Conservation (phyloP, 1,140 invertebrate species). For the Drosophila micromelanica region DNA sequence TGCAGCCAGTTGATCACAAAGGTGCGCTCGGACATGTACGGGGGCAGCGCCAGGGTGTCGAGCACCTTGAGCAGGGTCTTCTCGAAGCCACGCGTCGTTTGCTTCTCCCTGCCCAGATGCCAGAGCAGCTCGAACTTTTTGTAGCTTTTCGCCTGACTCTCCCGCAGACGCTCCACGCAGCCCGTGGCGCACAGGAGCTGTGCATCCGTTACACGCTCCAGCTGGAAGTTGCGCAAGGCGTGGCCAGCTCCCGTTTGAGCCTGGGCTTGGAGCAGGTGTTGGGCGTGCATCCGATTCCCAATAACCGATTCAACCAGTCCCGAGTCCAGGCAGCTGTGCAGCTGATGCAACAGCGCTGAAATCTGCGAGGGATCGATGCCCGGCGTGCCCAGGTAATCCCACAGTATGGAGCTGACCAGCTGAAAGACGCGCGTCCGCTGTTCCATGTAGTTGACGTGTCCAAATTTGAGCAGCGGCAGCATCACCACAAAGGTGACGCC, state of each 20-base stretch:
- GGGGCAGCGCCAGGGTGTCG: conserved; percentile 72
- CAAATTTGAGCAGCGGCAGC: conserved; percentile 88
- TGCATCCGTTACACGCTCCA: conserved; percentile 70
- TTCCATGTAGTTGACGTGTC: conserved; percentile 88
- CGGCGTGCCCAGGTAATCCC: conserved; percentile 73
- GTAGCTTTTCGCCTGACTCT: conserved; percentile 87
- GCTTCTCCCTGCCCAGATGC: conserved; percentile 90
- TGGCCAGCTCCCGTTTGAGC: conserved; percentile 17
- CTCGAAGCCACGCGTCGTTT: conserved; percentile 84
- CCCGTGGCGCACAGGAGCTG: conserved; percentile 71
- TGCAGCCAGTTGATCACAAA: conserved; percentile 85
- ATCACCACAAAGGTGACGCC: conserved; percentile 89
- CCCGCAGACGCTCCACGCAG: conserved; percentile 64
- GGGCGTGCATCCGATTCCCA: conserved; percentile 78
- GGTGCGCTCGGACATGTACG: conserved; percentile 81
- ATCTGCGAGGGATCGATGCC: conserved; percentile 71
- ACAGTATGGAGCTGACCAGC: conserved; percentile 84
- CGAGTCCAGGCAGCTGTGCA: conserved; percentile 82
- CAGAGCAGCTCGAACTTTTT: conserved; percentile 91
- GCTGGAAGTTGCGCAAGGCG: conserved; percentile 54
- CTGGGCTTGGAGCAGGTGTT: conserved; percentile 66
- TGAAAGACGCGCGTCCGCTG: conserved; percentile 88
- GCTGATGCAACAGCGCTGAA: conserved; percentile 72
- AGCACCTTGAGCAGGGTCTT: conserved; percentile 79
- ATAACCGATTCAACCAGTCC: conserved; percentile 78